Evolutionary conservation across 2,113 vertebrate genomes (phyloP).

Genomic region (Chiloscyllium plagiosum): DNA sequence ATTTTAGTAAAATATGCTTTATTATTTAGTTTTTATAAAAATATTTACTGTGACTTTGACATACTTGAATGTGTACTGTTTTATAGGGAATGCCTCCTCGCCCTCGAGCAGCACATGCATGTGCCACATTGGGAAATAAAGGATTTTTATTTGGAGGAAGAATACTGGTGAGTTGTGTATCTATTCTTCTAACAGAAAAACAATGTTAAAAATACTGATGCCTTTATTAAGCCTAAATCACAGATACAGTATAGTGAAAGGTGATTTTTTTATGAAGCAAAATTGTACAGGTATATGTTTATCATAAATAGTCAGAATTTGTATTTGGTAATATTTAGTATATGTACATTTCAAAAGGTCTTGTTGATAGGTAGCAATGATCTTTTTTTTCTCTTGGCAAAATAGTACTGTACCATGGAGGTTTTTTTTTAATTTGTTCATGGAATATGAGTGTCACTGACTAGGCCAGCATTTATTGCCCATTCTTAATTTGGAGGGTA

Average conservation of each 20-base stretch:
- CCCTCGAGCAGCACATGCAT: constrained; percentile 80
- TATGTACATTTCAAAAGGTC: background rate
- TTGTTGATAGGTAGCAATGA: no score
- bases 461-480: no score
- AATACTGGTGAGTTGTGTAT: constrained; percentile 69
- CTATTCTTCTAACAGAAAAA: background rate
- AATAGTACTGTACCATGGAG: background rate
- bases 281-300: background rate
- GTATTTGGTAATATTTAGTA: background rate
- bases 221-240: background rate
- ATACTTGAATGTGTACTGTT: constrained; percentile 39
- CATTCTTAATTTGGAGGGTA: no score
- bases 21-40: background rate
- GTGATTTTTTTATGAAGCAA: background rate
- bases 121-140: constrained; percentile 68
- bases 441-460: background rate
- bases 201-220: background rate
- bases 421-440: background rate
- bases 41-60: background rate
- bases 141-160: constrained; percentile 87
- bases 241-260: background rate
- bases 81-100: constrained; percentile 74
- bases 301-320: background rate
- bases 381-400: background rate
- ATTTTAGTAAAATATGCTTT: background rate